phyloP scores from a whole-genome alignment of 2,888 invertebrate genomes.

The Sussaba pulchella region DNA sequence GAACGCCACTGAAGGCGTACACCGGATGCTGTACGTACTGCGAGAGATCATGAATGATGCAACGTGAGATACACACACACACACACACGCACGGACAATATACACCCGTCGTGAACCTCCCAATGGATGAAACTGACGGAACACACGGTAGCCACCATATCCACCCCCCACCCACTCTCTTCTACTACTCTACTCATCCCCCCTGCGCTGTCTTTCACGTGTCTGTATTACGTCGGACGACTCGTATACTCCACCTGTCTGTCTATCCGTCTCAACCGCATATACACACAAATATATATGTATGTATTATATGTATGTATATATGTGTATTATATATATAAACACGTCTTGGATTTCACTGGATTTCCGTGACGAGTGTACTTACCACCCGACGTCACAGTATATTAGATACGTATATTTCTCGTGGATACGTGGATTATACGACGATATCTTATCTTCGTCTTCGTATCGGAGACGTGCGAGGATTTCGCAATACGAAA shows the following conservation, averaged over 20 bases:
- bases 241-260: neutral
- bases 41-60: constrained; percentile 71
- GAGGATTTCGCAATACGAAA: constrained; percentile 6
- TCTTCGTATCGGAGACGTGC: neutral
- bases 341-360: constrained; percentile 10
- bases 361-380: constrained; percentile 44
- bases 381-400: constrained; percentile 18
- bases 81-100: constrained; percentile 55
- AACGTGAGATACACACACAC: constrained; percentile 65
- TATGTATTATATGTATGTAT: neutral
- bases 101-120: constrained; percentile 45
- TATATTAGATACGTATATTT: constrained; percentile 24
- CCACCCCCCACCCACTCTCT: constrained; percentile 8
- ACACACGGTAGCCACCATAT: constrained; percentile 8
- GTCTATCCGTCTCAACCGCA: constrained; percentile 9
- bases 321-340: neutral
- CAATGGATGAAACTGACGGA: constrained; percentile 31
- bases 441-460: constrained; percentile 18
- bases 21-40: neutral
- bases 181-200: too few species aligned
- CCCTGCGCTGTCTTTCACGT: neutral
- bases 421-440: neutral
- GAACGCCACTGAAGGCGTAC: neutral
- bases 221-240: constrained; percentile 34
- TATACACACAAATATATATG: neutral